phyloP scores from a whole-genome alignment of 2,888 invertebrate genomes.

The Sesia apiformis region DNA sequence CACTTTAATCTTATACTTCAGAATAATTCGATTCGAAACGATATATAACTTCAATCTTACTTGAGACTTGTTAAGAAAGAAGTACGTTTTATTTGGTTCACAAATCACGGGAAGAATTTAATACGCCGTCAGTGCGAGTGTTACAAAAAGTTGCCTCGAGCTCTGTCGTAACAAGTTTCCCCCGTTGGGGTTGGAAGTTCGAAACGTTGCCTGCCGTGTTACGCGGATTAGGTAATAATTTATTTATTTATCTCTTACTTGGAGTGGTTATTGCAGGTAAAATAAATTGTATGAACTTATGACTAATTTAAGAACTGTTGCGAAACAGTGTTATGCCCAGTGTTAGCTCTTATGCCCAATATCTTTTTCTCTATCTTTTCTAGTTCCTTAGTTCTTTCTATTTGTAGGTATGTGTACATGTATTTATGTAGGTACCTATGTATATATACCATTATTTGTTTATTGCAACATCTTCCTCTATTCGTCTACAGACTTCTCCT shows the following conservation, averaged over 20 bases:
- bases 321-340: too few species aligned
- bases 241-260: conserved; percentile 28
- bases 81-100: not conserved
- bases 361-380: too few species aligned
- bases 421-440: too few species aligned
- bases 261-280: not conserved
- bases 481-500: too few species aligned
- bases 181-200: conserved; percentile 25
- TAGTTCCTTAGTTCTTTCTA: too few species aligned
- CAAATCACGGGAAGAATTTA: conserved; percentile 10
- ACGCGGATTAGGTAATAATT: conserved; percentile 53
- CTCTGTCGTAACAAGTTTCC: conserved; percentile 30
- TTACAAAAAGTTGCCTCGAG: conserved; percentile 41
- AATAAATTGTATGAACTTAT: not conserved
- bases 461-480: too few species aligned
- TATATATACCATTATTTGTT: too few species aligned
- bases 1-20: too few species aligned
- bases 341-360: too few species aligned
- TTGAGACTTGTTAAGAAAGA: not conserved
- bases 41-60: too few species aligned
- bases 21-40: too few species aligned
- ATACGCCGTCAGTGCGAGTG: conserved; percentile 26
- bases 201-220: conserved; percentile 30
- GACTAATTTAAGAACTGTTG: not conserved
- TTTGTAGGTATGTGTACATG: too few species aligned